Conservation (phyloP, 2,113 vertebrate species). For the Morone saxatilis region DNA sequence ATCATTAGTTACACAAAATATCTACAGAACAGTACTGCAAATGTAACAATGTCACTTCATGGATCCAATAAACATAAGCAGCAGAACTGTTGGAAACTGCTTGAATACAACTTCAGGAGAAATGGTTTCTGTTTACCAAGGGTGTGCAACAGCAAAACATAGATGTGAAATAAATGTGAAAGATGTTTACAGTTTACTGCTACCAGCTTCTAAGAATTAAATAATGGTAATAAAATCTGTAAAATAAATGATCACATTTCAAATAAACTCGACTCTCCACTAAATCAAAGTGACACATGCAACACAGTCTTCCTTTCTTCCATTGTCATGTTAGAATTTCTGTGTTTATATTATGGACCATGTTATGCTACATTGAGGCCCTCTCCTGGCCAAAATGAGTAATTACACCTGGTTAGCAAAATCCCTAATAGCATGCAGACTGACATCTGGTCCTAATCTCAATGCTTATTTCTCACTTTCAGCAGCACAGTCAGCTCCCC, state of each 20-base stretch:
- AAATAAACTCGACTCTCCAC: not conserved
- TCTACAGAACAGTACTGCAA: not conserved
- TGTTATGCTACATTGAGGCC: constrained; percentile 25
- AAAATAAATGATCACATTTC: not conserved
- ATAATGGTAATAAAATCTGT: not conserved
- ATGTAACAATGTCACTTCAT: not conserved
- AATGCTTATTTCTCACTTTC: constrained; percentile 53
- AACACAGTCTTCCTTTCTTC: not conserved
- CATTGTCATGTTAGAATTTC: not conserved
- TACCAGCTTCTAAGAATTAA: not conserved
- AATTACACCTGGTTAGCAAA: constrained; percentile 18
- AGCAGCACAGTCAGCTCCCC: constrained; percentile 27
- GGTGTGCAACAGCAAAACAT: not conserved
- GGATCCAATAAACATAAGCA: not conserved
- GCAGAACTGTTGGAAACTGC: not conserved
- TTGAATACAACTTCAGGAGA: not conserved
- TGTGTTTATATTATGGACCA: not conserved
- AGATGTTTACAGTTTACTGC: not conserved
- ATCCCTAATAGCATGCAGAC: not conserved
- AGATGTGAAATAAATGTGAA: not conserved
- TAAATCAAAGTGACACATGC: not conserved
- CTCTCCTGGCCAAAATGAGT: constrained; percentile 47
- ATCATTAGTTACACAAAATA: constrained; percentile 23
- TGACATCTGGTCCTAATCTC: constrained; percentile 66
- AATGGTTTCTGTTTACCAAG: not conserved